phyloP scores from a whole-genome alignment of 92 coral and sea anemone species.

The Heliopora coerulea region DNA sequence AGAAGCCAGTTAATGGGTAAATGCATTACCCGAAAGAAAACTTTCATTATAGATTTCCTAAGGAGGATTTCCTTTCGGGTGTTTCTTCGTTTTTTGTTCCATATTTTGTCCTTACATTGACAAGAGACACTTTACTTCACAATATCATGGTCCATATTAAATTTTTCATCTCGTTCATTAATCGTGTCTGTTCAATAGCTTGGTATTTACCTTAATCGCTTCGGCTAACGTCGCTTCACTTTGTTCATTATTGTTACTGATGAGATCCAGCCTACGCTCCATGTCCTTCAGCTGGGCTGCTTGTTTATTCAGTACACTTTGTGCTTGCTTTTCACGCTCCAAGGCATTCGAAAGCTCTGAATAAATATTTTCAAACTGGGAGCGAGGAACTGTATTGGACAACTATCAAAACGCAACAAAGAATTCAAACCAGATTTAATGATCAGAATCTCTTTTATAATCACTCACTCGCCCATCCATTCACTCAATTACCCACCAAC shows the following conservation, averaged over 20 bases:
- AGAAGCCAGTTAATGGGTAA: no score
- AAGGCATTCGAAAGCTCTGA: constrained; percentile 89
- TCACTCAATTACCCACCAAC: neutral
- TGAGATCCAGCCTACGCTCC: constrained; percentile 79
- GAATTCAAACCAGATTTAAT: neutral
- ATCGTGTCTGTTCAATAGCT: no score
- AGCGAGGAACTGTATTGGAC: constrained; percentile 81
- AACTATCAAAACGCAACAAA: constrained; percentile 49
- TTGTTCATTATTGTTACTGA: constrained; percentile 81
- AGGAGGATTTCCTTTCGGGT: no score
- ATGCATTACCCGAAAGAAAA: no score
- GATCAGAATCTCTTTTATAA: neutral
- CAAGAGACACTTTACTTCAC: no score
- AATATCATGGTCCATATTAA: no score
- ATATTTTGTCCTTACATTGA: no score
- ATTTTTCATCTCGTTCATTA: no score
- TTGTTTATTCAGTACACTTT: constrained; percentile 91
- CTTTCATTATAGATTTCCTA: no score
- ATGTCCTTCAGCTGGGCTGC: constrained; percentile 94
- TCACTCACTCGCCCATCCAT: neutral
- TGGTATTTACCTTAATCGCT: constrained; percentile 88
- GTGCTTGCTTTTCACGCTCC: constrained; percentile 97
- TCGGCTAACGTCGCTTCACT: constrained; percentile 90
- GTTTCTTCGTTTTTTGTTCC: no score
- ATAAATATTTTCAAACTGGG: constrained; percentile 87